These are phyloP conservation scores for Aspidiotus destructor DNA, from an alignment of 2,888 invertebrate species.

Conservation along the genomic window DNA sequence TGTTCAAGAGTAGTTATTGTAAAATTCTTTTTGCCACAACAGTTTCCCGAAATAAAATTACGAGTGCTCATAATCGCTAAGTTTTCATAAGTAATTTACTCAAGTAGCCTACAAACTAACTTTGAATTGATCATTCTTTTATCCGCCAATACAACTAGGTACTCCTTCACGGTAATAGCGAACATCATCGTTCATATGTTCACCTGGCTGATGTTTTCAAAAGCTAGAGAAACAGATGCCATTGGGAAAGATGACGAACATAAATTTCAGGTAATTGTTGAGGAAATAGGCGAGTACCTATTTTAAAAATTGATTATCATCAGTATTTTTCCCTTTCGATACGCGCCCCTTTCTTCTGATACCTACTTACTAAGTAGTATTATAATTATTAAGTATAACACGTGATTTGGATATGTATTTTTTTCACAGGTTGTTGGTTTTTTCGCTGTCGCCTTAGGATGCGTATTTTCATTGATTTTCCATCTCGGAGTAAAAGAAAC, in stretches of 20 bases:
- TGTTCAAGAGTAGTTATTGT: too few species aligned
- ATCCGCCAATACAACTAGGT: constrained; percentile 49
- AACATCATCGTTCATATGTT: constrained; percentile 44
- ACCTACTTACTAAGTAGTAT: too few species aligned
- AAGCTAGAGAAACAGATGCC: constrained; percentile 35
- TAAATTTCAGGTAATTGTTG: constrained; percentile 35
- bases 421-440: constrained; percentile 31
- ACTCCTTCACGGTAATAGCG: constrained; percentile 77
- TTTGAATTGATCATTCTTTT: constrained; percentile 2
- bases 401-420: too few species aligned
- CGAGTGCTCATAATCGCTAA: too few species aligned
- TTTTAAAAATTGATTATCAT: too few species aligned
- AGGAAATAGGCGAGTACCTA: too few species aligned
- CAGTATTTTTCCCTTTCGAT: too few species aligned
- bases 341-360: too few species aligned
- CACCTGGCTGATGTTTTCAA: constrained; percentile 36
- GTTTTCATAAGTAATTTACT: too few species aligned
- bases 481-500: constrained; percentile 48
- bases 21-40: too few species aligned
- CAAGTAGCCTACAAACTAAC: not conserved
- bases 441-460: constrained; percentile 30
- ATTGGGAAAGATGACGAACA: constrained; percentile 30
- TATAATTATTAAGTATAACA: too few species aligned
- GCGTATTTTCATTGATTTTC: constrained; percentile 31
- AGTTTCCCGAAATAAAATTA: too few species aligned